Percentiles rank a stretch among this genome's conserved stretches.
phyloP scores from a whole-genome alignment of 2,888 invertebrate genomes.

The Hipparchia semele region DNA sequence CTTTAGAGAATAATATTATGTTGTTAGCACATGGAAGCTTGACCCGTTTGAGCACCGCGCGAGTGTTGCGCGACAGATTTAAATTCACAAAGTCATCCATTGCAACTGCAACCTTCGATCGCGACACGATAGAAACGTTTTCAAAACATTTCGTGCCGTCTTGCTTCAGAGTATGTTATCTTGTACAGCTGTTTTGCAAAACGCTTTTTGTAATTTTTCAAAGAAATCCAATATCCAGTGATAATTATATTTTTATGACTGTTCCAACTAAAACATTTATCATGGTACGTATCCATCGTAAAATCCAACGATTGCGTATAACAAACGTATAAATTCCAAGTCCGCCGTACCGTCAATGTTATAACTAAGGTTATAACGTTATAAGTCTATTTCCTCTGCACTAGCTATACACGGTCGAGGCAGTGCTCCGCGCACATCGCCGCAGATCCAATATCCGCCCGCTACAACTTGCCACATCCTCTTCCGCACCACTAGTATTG shows the following conservation, averaged over 20 bases:
- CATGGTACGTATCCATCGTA: too few species aligned
- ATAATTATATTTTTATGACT: too few species aligned
- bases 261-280: too few species aligned
- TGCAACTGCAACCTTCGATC: conserved; percentile 10
- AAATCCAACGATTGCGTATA: too few species aligned
- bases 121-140: not conserved
- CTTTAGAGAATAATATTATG: not conserved
- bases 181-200: not conserved
- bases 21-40: not conserved
- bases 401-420: not conserved
- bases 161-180: conserved; percentile 1
- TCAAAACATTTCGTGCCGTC: not conserved
- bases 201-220: not conserved
- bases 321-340: too few species aligned
- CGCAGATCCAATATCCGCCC: conserved; percentile 14
- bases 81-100: conserved; percentile 11
- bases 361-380: not conserved
- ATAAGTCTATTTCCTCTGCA: conserved; percentile 9
- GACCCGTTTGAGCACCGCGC: not conserved
- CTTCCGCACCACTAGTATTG: not conserved
- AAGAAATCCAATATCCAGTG: too few species aligned
- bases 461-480: not conserved
- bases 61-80: not conserved
- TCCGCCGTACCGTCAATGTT: not conserved
- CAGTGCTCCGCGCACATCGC: not conserved